phyloP scores from a whole-genome alignment of 2,888 invertebrate genomes.

The Nowickia ferox region DNA sequence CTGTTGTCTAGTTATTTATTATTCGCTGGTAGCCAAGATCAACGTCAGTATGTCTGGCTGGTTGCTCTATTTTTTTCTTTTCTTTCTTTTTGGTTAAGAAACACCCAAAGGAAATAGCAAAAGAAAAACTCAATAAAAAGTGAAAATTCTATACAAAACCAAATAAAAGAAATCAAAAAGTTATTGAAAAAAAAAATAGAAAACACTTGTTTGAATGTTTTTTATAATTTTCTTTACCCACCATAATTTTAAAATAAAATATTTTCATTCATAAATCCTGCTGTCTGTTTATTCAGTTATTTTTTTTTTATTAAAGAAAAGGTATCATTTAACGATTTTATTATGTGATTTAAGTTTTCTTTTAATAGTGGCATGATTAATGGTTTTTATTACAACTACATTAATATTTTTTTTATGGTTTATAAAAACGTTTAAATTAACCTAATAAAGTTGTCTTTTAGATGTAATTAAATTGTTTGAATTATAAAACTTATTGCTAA shows the following conservation, averaged over 20 bases:
- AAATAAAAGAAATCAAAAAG: slow-evolving; percentile 43
- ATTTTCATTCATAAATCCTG: slow-evolving; percentile 68
- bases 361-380: slow-evolving; percentile 50
- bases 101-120: slow-evolving; percentile 26
- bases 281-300: slow-evolving; percentile 2
- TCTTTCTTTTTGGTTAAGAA: slow-evolving; percentile 24
- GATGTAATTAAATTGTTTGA: slow-evolving; percentile 21
- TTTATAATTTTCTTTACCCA: slow-evolving; percentile 21
- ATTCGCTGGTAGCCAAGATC: slow-evolving; percentile 66
- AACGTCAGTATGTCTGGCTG: slow-evolving; percentile 67
- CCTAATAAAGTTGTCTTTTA: slow-evolving; percentile 31
- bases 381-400: slow-evolving; percentile 24
- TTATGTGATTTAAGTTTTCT: slow-evolving; percentile 36
- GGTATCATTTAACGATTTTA: slow-evolving; percentile 50
- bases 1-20: slow-evolving; percentile 2
- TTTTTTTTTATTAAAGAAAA: slow-evolving; percentile 9
- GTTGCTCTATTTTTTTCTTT: slow-evolving; percentile 9
- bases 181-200: slow-evolving; percentile 23
- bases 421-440: slow-evolving; percentile 23
- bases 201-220: slow-evolving; percentile 62
- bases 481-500: slow-evolving; percentile 5
- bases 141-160: slow-evolving; percentile 62
- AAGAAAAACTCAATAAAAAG: slow-evolving; percentile 50
- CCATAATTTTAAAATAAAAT: slow-evolving; percentile 59
- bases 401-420: neutral